A percentile compares a stretch with the other conserved stretches of the same genome.
These are phyloP conservation scores for Heliconius ethilla DNA, from an alignment of 2,888 invertebrate genomes.

Conservation along the genomic window DNA sequence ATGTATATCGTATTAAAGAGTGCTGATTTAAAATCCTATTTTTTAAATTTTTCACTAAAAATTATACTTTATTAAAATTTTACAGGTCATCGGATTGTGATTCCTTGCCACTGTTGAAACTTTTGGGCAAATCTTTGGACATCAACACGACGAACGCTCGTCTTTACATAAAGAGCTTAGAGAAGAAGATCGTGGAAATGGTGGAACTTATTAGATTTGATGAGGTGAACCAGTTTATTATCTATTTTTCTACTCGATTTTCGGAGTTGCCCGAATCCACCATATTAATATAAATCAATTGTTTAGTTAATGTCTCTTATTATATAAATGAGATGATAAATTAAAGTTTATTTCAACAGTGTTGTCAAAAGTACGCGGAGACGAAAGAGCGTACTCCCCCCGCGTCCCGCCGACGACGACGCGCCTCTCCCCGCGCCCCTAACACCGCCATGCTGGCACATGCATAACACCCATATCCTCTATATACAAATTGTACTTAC, in stretches of 20 bases:
- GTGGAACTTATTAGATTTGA: slow-evolving; percentile 79
- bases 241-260: too few species aligned
- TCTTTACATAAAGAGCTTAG: slow-evolving; percentile 91
- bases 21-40: too few species aligned
- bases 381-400: slow-evolving; percentile 71
- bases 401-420: slow-evolving; percentile 52
- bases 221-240: slow-evolving; percentile 58
- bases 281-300: too few species aligned
- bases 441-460: slow-evolving; percentile 32
- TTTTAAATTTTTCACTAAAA: too few species aligned
- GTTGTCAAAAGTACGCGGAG: slow-evolving; percentile 60
- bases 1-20: too few species aligned
- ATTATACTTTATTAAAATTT: not conserved
- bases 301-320: too few species aligned
- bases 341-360: slow-evolving; percentile 50
- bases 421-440: slow-evolving; percentile 47
- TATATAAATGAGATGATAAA: not conserved
- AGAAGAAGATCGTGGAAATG: slow-evolving; percentile 86
- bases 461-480: slow-evolving; percentile 21
- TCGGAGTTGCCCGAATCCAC: too few species aligned
- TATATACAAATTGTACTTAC: too few species aligned
- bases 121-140: slow-evolving; percentile 87
- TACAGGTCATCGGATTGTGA: slow-evolving; percentile 86
- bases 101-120: slow-evolving; percentile 86
- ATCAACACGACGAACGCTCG: slow-evolving; percentile 89